Evolutionary conservation across 2,888 invertebrate species (phyloP).

Genomic region (Acronicta leporina): DNA sequence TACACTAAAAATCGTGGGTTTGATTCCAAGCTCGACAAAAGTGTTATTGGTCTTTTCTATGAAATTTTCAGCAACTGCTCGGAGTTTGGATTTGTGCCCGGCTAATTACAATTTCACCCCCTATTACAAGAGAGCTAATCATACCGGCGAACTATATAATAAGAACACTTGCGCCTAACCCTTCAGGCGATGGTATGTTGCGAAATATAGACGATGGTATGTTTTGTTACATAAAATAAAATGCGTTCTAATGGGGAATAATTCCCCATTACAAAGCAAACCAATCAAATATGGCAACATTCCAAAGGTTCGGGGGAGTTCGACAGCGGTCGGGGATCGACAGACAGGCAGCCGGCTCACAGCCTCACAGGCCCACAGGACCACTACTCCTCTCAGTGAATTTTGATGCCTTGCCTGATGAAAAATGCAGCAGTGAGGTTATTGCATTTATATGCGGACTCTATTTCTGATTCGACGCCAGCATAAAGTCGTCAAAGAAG

Average conservation of each 20-base stretch:
- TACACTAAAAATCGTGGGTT: too few relatives aligned
- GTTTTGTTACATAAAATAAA: not conserved
- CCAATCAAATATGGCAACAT: conserved; percentile 41
- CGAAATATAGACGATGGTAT: too few relatives aligned
- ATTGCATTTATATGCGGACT: conserved; percentile 57
- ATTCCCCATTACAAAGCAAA: conserved; percentile 8
- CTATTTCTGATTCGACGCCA: conserved; percentile 16
- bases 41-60: too few relatives aligned
- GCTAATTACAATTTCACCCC: too few relatives aligned
- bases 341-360: conserved; percentile 26
- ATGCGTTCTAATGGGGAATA: not conserved
- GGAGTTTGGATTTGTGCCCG: too few relatives aligned
- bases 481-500: not conserved
- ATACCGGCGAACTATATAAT: too few relatives aligned
- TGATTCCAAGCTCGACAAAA: too few relatives aligned
- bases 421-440: conserved; percentile 67
- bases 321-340: conserved; percentile 57
- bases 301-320: conserved; percentile 45
- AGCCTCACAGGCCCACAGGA: conserved; percentile 45
- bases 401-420: conserved; percentile 54
- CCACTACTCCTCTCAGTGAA: conserved; percentile 42
- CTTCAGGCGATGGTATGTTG: too few relatives aligned
- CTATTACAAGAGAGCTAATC: too few relatives aligned
- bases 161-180: too few relatives aligned
- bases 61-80: too few relatives aligned